Evolutionary conservation across 2,113 vertebrate genomes (phyloP), one percentile per base, ranked within the genome.

Genomic region (Corythornis cristatus): DNA sequence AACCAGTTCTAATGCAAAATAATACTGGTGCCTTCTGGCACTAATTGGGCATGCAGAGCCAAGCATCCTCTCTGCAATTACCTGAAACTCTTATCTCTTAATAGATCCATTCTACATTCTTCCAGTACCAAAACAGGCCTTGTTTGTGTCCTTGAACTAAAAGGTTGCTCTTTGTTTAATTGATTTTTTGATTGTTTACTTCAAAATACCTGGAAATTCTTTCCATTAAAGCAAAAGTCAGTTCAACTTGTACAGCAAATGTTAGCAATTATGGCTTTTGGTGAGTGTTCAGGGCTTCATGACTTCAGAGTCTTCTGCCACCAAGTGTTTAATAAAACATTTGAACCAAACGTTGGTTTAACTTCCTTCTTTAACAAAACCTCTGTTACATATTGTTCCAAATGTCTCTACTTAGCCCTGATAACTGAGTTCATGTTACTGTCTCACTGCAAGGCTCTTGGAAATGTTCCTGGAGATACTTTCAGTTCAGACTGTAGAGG

Each of bases 181-280:
- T 3, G 78, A 89, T 87, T 90, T 93, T 91, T 93, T 31, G 77
- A 92, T 91, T 91, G 91, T 94, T 94, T 94, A 70, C 78, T 77
- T 92, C 74, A 82, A 94, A 94, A 91, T 89, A 93, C 72, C 86
- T 94, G 67, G 78, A 70, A 95, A 82, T 80, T 22, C 72, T 15
- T 88, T 71, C 84, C 86, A 85, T 91, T 94, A 95, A 85, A 85
- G 84, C 46, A 75, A 43, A 75, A 68, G 62, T 46, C 78, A 43
- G 8, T 68, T 90, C 86, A 51, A 79, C 45, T 80, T 83, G 62
- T 54, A 60, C 46, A 82, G 81, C 77, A 82, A 61, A 56, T 45
- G 40, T 50, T 37, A 28, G 40, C 46, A 68, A 9, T 81, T 92
- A 62, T 40, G 84, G 76, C 60, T 93, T 80, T 43, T 75, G 28